Base-by-base conservation (phyloP, 2,888 invertebrate species). In the Neoitamus cyanurus region DNA sequence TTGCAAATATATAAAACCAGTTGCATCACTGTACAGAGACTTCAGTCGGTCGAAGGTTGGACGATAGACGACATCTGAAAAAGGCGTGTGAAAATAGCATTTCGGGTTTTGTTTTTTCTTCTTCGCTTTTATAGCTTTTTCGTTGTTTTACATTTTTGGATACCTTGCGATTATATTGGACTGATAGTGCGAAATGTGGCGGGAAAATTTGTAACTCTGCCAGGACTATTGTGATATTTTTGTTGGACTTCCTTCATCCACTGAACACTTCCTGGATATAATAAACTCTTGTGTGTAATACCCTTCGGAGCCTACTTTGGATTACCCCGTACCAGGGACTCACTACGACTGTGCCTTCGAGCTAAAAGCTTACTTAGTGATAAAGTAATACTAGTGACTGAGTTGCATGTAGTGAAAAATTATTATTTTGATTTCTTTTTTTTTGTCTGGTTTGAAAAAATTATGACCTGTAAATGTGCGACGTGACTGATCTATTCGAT, bases 21-120 rank as follows among this genome's bases (percentile, higher is more conserved):
- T 91, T 91, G 91, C 91, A 91, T 91, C 91, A 91, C 88, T 90
- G 89, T 88, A 88, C 89, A 89, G 90, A 90, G 90, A 90, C 91
- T 91, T 91, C 90, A 91, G 91, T 91, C 89, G 89, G 88, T 88
- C 88, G 89, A 88, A 90, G 90, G 89, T 90, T 90, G 83, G 83
- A 83, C 85, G 86, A 83, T 84, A 85, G 86, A 84, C 58, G 82
- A 86, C 86, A 86, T 86, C 70, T 46, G n/a, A 70, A 48, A 58
- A 69, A 46, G 25, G 88, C 89, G 88, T 87, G 86, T 87, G 86
- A 84, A 85, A 58, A 83, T 30, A 72, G 20, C 36, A 72, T 72
- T 83, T 83, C 6, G 31, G 9, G 42, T 72, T 83, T 82, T 83
- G 11, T 72, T 84, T 37, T 46, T 34, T 48, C 13, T n/a, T 58